Evolutionary conservation across 2,797 vertebrate species (phyloP), one percentile per base, ranked within the genome.

Genomic region (Pseudochirops cupreus): DNA sequence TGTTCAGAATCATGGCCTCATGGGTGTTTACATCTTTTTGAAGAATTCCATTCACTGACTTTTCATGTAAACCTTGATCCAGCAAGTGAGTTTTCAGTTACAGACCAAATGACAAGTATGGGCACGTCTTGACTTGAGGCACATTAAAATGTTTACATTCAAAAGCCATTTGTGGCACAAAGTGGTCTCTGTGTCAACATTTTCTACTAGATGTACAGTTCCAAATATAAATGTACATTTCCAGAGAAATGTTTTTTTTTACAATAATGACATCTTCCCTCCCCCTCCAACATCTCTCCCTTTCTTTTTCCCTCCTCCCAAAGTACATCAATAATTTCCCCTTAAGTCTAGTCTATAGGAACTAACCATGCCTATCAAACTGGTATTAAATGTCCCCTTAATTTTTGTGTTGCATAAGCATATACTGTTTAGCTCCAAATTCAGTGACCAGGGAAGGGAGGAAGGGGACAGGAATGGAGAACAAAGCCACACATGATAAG

Each of bases 141-240:
- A 87, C 39, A 87, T 87, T 87, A 87, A 87, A 87, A 87, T 50
- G 74, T 87, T 87, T 87, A 82, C 67, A 46, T 87, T 87, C 46
- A 87, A 87, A 87, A 87, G 74, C 74, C 74, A 87, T 50, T 50
- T 87, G 74, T 46, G 67, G 28, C n/a, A 46, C 18, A n/a, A 82
- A 82, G 67, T 82, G 74, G 39, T 87, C 74, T 87, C 33, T 74
- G 9, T 28, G 74, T 87, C 74, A 87, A 50, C 74, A 87, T 87
- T 87, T 82, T 87, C 74, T 87, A 4, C 39, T 46, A 46, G 39
- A 46, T 28, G 3, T 50, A 11, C 10, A 50, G 9, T 87, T 87
- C 21, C 39, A 46, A 46, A 87, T 46, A 24, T 21, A 87, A 87
- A 87, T 16, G 59, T 18, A 24, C 39, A 50, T 87, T 87, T 87